Evolutionary conservation across 2,797 vertebrate genomes (phyloP).

Genomic region (Sternotherus odoratus): DNA sequence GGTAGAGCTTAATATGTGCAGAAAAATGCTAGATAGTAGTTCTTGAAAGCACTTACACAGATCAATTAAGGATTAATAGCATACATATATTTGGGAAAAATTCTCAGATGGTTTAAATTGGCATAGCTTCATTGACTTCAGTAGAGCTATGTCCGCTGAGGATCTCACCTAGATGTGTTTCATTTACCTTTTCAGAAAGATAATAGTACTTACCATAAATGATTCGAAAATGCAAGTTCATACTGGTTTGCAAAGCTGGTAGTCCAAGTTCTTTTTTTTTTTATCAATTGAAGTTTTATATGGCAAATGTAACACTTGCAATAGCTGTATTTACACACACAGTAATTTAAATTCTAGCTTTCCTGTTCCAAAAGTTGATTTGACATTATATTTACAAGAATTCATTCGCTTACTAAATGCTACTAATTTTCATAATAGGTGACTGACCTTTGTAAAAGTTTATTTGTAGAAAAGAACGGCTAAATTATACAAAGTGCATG

Average conservation of each 20-base stretch:
- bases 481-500: slow-evolving; percentile 17
- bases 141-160: background rate
- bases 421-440: slow-evolving; percentile 33
- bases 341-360: slow-evolving; percentile 14
- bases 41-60: background rate
- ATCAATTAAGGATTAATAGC: background rate
- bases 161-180: background rate
- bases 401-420: slow-evolving; percentile 4
- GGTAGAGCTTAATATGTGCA: background rate
- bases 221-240: background rate
- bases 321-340: background rate
- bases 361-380: background rate
- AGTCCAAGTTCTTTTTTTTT: background rate
- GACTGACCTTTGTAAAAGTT: slow-evolving; percentile 19
- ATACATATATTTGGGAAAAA: background rate
- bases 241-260: background rate
- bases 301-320: background rate
- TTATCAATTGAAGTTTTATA: background rate
- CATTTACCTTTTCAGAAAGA: background rate
- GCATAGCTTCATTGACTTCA: background rate
- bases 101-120: background rate
- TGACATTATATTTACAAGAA: background rate
- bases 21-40: background rate
- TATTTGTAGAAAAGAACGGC: slow-evolving; percentile 43
- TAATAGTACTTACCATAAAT: background rate